Conservation (phyloP, 2,888 invertebrate species). For the Monoplex corrugatus region DNA sequence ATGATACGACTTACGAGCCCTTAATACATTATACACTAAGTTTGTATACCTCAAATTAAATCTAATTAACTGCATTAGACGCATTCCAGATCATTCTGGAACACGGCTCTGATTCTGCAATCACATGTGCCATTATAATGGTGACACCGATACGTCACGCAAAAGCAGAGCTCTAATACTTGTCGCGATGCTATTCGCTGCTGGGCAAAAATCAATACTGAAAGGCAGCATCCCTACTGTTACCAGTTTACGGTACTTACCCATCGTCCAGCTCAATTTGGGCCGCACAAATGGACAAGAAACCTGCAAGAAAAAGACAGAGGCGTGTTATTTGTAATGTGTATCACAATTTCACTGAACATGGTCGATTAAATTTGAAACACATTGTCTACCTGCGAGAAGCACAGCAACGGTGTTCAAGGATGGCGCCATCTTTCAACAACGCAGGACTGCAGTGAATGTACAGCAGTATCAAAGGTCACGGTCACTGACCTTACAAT, state of each 20-base stretch:
- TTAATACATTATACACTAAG: too few species aligned
- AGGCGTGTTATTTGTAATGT: background rate
- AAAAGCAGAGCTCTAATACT: conserved; percentile 30
- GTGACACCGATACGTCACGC: conserved; percentile 8
- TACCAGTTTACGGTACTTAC: background rate
- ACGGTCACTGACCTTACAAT: too few species aligned
- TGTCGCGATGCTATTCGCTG: conserved; percentile 44
- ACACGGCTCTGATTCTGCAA: too few species aligned
- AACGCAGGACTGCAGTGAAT: conserved; percentile 14
- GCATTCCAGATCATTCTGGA: too few species aligned
- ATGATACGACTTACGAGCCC: too few species aligned
- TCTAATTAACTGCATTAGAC: too few species aligned
- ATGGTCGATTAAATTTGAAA: background rate
- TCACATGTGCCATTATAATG: background rate
- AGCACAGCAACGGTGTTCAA: conserved; percentile 25
- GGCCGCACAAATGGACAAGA: conserved; percentile 1
- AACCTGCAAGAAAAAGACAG: conserved; percentile 19
- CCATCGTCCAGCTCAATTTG: conserved; percentile 20
- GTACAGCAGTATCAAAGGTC: too few species aligned
- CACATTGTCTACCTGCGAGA: background rate
- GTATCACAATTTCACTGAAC: background rate
- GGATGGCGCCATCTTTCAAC: conserved; percentile 34
- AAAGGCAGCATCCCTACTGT: background rate
- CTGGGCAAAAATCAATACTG: conserved; percentile 31
- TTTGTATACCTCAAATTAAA: too few species aligned